phyloP scores from a whole-genome alignment of 2,113 vertebrate species.

The Chrysochloris asiatica region DNA sequence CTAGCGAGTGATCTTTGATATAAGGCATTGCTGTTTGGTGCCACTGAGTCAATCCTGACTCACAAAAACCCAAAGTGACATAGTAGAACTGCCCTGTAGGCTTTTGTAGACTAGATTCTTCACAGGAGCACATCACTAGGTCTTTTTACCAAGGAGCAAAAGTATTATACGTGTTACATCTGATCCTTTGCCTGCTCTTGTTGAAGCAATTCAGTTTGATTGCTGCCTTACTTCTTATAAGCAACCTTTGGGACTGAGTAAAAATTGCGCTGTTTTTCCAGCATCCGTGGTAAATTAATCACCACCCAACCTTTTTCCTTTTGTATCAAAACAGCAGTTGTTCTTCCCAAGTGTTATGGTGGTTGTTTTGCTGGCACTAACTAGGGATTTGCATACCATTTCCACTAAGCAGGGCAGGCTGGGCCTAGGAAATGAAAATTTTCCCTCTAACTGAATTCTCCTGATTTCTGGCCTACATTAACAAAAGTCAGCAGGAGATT shows the following conservation, averaged over 20 bases:
- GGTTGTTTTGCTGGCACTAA: neutral
- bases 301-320: neutral
- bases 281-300: neutral
- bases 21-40: neutral
- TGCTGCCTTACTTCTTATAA: neutral
- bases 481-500: conserved; percentile 48
- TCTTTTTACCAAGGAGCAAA: neutral
- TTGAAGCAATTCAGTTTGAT: neutral
- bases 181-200: neutral
- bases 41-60: neutral
- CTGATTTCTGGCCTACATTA: neutral
- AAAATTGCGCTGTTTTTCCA: neutral
- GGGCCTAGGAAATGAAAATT: conserved; percentile 10
- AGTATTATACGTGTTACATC: neutral
- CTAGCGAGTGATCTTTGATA: too few relatives aligned
- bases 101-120: neutral
- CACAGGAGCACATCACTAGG: neutral
- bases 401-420: conserved; percentile 3
- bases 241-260: neutral
- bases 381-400: neutral
- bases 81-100: neutral
- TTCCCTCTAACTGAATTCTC: neutral
- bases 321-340: neutral
- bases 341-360: neutral
- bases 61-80: neutral